Percentiles rank a stretch among this genome's conserved stretches.
phyloP scores from a whole-genome alignment of 2,113 vertebrate species.

The Nanorana parkeri region DNA sequence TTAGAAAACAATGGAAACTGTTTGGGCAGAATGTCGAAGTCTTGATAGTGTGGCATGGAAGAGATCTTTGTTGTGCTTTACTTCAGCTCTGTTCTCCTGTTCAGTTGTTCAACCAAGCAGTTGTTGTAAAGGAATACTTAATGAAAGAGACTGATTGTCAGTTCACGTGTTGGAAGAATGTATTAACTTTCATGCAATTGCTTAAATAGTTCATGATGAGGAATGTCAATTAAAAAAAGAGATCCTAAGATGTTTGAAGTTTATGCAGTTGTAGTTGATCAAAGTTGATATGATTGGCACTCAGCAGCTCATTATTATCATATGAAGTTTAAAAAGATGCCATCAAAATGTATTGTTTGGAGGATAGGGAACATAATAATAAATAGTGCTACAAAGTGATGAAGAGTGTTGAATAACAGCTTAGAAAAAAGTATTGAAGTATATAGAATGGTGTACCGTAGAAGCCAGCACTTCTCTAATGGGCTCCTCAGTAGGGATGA shows the following conservation, averaged over 20 bases:
- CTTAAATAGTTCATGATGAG: conserved; percentile 10
- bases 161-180: neutral
- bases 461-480: no score
- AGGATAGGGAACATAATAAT: no score
- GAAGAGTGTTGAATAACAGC: no score
- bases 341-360: no score
- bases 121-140: neutral
- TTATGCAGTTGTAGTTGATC: neutral
- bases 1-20: conserved; percentile 19
- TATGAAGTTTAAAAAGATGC: conserved; percentile 3
- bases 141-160: neutral
- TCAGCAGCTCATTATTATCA: conserved; percentile 8
- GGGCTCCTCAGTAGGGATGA: no score
- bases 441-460: no score
- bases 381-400: no score
- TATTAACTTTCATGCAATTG: neutral
- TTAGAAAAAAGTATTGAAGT: no score
- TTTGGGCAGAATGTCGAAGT: conserved; percentile 21
- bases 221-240: conserved; percentile 18
- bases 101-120: neutral
- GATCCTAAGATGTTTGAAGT: conserved; percentile 14
- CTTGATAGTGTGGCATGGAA: neutral
- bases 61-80: conserved; percentile 14
- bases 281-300: conserved; percentile 17
- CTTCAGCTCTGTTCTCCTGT: neutral